A percentile compares a stretch with the other conserved stretches of the same genome.
phyloP scores from a whole-genome alignment of 2,888 invertebrate species.

The Drosophila limbata region DNA sequence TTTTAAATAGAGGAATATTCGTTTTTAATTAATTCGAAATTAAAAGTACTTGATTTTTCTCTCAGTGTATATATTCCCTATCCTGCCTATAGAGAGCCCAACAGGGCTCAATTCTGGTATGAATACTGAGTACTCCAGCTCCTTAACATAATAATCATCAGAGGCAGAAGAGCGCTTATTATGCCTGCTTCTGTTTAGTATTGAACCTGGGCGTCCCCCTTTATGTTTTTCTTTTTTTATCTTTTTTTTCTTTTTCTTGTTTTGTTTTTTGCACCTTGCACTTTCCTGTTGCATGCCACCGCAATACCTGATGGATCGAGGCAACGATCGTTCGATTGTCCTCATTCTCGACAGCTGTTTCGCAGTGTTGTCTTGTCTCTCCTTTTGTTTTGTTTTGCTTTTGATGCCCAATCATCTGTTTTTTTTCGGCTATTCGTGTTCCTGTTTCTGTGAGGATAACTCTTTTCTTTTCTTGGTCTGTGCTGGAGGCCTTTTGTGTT shows the following conservation, averaged over 20 bases:
- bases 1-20: no score
- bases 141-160: slow-evolving; percentile 65
- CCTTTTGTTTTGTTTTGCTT: slow-evolving; percentile 48
- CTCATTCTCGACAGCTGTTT: slow-evolving; percentile 74
- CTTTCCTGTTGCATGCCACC: slow-evolving; percentile 53
- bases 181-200: slow-evolving; percentile 73
- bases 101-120: slow-evolving; percentile 10
- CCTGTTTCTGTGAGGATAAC: slow-evolving; percentile 32
- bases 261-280: slow-evolving; percentile 74
- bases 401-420: slow-evolving; percentile 56
- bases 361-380: slow-evolving; percentile 47
- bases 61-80: slow-evolving; percentile 2
- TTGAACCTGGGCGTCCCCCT: slow-evolving; percentile 44
- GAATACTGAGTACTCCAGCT: slow-evolving; percentile 17
- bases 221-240: slow-evolving; percentile 24
- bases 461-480: slow-evolving; percentile 27
- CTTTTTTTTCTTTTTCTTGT: slow-evolving; percentile 1
- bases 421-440: slow-evolving; percentile 32
- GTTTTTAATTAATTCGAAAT: no score
- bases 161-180: slow-evolving; percentile 57
- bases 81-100: slow-evolving; percentile 4
- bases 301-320: slow-evolving; percentile 21
- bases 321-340: slow-evolving; percentile 45
- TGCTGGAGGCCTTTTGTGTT: slow-evolving; percentile 32
- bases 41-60: no score